Evolutionary conservation across 2,888 invertebrate genomes (phyloP).

Genomic region (Epiblema foenella): DNA sequence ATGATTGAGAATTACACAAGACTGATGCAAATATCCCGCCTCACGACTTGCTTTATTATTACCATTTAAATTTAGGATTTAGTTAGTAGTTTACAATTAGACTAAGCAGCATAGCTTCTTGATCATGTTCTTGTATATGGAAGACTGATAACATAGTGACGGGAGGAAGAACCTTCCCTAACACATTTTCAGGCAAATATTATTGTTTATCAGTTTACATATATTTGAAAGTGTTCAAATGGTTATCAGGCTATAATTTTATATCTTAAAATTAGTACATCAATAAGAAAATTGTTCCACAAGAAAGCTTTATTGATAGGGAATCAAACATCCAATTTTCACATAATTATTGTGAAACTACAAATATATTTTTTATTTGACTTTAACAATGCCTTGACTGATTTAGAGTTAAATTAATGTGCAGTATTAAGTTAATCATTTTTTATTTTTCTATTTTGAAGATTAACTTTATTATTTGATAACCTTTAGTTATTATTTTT

Average conservation of each 20-base stretch:
- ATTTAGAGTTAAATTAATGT: constrained; percentile 79
- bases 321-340: constrained; percentile 57
- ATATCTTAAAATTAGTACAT: constrained; percentile 55
- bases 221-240: constrained; percentile 67
- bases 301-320: constrained; percentile 59
- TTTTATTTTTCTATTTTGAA: constrained; percentile 76
- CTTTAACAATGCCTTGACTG: constrained; percentile 77
- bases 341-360: constrained; percentile 54
- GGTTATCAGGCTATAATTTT: constrained; percentile 62
- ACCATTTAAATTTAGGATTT: constrained; percentile 81
- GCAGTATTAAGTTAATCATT: constrained; percentile 81
- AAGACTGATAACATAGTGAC: constrained; percentile 32
- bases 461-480: constrained; percentile 78
- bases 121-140: constrained; percentile 60
- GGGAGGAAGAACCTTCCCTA: not conserved
- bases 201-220: constrained; percentile 40
- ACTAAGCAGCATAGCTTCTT: constrained; percentile 66
- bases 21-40: constrained; percentile 86
- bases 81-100: constrained; percentile 73
- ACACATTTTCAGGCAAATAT: constrained; percentile 22
- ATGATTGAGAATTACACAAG: constrained; percentile 83
- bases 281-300: constrained; percentile 56
- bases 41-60: constrained; percentile 85
- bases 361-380: constrained; percentile 63
- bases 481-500: constrained; percentile 67